These are phyloP conservation scores for Pollachius pollachius DNA, from an alignment of 2,113 vertebrate species.

Conservation along the genomic window DNA sequence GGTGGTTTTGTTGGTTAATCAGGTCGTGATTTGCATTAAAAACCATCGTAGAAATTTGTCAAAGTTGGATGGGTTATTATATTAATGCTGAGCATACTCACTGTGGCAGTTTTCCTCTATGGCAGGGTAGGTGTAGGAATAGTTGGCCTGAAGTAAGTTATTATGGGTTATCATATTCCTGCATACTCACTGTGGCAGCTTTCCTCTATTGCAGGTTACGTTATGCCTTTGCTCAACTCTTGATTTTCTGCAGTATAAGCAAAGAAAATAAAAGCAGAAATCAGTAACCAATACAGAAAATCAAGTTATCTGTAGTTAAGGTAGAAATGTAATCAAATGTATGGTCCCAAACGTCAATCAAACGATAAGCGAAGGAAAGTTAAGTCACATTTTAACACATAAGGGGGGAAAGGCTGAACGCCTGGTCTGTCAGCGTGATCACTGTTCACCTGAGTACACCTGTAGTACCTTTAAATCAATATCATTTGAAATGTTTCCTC, in stretches of 20 bases:
- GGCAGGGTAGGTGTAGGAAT: not conserved
- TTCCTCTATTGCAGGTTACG: not conserved
- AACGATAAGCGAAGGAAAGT: not conserved
- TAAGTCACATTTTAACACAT: not conserved
- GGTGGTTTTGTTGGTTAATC: no score
- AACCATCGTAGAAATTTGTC: no score
- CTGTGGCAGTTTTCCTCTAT: not conserved
- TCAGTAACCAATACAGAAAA: not conserved
- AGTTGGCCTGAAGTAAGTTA: not conserved
- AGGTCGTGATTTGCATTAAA: no score
- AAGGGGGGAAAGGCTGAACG: not conserved
- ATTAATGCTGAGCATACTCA: no score
- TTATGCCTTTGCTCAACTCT: not conserved
- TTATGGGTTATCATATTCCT: no score
- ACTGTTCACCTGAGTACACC: not conserved
- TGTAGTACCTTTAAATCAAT: not conserved
- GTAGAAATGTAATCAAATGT: not conserved
- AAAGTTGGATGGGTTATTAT: no score
- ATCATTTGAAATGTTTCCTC: no score
- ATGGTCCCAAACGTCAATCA: not conserved
- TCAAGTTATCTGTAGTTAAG: not conserved
- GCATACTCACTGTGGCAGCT: no score
- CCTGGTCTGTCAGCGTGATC: not conserved
- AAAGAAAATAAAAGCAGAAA: not conserved
- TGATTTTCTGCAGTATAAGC: not conserved